phyloP scores from a whole-genome alignment of 2,113 vertebrate species.

The Gorilla gorilla region DNA sequence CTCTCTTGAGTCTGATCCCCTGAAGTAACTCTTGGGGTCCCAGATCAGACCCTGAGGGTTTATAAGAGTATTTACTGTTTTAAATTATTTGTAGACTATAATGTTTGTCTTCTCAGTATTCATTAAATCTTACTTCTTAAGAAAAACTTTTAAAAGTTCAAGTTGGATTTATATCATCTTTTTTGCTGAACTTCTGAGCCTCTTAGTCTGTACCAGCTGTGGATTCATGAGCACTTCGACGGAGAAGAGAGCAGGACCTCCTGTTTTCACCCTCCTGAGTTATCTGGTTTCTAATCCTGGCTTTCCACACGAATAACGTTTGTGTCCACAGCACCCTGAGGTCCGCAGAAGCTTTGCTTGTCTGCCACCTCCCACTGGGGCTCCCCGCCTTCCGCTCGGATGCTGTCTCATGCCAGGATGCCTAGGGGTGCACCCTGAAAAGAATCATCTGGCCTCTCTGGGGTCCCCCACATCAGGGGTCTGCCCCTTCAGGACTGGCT shows the following conservation, averaged over 20 bases:
- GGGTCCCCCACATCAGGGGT: neutral
- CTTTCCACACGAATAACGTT: rapidly evolving
- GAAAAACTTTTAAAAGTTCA: too few relatives aligned
- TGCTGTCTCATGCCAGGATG: neutral
- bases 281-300: neutral
- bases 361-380: neutral
- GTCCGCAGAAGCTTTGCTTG: too few relatives aligned
- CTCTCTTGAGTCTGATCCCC: rapidly evolving
- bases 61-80: neutral
- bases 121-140: neutral
- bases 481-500: too few relatives aligned
- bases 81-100: neutral
- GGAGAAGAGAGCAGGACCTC: neutral
- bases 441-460: neutral
- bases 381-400: rapidly evolving
- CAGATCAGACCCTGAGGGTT: rapidly evolving
- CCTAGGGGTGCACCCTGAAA: neutral
- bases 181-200: neutral
- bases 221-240: rapidly evolving
- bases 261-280: neutral
- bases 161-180: neutral
- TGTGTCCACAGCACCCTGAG: neutral
- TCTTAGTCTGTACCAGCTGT: neutral
- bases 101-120: neutral
- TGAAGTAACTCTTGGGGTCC: too few relatives aligned